Base-by-base conservation (phyloP, 2,888 invertebrate genomes). In the Tenthredo amoena region DNA sequence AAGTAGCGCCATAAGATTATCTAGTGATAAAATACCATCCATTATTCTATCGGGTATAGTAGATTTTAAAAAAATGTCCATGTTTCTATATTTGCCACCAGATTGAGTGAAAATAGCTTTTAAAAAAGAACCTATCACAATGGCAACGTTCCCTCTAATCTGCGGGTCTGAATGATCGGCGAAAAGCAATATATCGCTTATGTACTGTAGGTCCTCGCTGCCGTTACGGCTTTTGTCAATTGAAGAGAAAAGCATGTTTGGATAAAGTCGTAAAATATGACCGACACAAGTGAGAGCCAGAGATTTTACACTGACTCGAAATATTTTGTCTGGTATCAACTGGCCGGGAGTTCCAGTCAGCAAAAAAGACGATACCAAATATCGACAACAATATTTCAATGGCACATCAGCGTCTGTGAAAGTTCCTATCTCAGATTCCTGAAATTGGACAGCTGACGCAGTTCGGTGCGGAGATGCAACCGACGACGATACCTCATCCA, bases 271-370 rank as follows among this genome's bases (percentile, higher is more conserved):
- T 55, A 98, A 93, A 84, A 98, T 96, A 88, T 96, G 96, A 0
- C 96, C 96, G 34, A 99, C 93, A 91, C 98, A 98, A 84, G 96
- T 96, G 31, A 99, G 92, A 0, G 98, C 97, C 58, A 99, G 95
- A 9, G 97, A 96, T 94, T 99, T 99, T 0, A 98, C 97, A 86
- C 99, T 99, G 47, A 99, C 98, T 55, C 99, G 95, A 55, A 97
- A 96, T 34, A 94, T 94, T 92, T 96, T 95, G 92, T 99, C 99
- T 1, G 97, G 94, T 87, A 97, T 96, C 77, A 96, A 91, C 3
- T 95, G 94, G 7, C 96, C 95, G 43, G 94, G 92, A 81, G 90
- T 87, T 86, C 97, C 97, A 18, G 96, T 95, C 43, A 98, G 93
- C 37, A 98, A 94, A 92, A 97, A 98, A 85, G 96, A 95, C 12